Evolutionary conservation across 2,113 vertebrate species (phyloP).

Genomic region (Megalops atlanticus): DNA sequence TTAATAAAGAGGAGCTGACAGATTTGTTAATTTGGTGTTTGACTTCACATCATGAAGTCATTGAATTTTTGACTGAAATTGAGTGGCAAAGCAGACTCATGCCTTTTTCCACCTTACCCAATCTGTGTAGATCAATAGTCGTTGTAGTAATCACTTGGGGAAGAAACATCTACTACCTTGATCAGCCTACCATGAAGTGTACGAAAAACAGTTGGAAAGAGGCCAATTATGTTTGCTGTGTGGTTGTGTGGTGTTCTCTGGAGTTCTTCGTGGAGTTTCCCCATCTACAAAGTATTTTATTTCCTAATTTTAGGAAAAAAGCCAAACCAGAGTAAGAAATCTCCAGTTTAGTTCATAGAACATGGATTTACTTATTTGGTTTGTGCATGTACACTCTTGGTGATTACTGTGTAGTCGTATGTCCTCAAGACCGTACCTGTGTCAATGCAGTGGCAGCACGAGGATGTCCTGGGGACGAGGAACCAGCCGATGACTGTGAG

Average conservation of each 20-base stretch:
- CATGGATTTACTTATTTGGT: too few species aligned
- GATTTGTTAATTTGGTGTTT: background rate
- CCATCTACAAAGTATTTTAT: background rate
- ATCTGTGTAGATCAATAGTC: background rate
- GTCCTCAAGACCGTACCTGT: background rate
- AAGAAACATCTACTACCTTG: background rate
- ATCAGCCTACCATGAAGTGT: background rate
- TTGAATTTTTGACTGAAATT: background rate
- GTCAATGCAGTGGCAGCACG: slow-evolving; percentile 88
- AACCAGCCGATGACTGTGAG: slow-evolving; percentile 88
- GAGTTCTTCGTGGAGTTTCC: background rate
- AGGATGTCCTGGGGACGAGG: slow-evolving; percentile 86
- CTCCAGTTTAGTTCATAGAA: too few species aligned
- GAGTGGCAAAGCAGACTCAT: background rate
- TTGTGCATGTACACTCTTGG: too few species aligned
- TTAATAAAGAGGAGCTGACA: background rate
- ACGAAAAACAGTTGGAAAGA: background rate
- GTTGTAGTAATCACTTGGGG: background rate
- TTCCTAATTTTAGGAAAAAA: background rate
- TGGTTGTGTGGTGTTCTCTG: background rate
- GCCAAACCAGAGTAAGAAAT: too few species aligned
- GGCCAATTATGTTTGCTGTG: background rate
- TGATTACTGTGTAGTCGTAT: too few species aligned
- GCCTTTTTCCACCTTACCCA: too few species aligned
- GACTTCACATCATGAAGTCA: background rate